Evolutionary conservation across 1,140 invertebrate species (phyloP).

Genomic region (Dinothrombium tinctorium): DNA sequence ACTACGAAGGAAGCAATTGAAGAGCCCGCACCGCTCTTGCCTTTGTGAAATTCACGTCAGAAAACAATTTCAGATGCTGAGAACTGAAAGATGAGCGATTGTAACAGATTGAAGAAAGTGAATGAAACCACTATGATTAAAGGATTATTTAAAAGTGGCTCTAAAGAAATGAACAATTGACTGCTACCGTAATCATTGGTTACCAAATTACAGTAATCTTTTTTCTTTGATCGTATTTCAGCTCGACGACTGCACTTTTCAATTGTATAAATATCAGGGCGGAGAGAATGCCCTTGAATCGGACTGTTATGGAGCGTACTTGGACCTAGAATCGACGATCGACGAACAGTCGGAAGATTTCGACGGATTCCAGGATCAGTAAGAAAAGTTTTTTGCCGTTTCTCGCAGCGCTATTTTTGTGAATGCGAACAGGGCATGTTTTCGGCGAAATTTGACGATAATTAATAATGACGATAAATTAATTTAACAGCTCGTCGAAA

Average conservation of each 20-base stretch:
- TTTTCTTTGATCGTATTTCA: conserved; percentile 23
- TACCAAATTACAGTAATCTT: background rate
- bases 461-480: no score
- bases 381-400: conserved; percentile 25
- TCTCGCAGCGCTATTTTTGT: background rate
- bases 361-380: conserved; percentile 81
- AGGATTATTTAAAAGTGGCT: no score
- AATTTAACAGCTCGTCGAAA: no score
- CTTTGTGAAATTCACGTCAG: no score
- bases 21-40: no score
- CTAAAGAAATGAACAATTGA: background rate
- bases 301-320: conserved; percentile 70
- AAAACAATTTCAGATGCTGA: no score
- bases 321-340: conserved; percentile 81
- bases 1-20: no score
- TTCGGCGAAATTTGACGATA: no score
- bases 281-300: conserved; percentile 25
- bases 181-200: background rate
- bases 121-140: no score
- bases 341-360: conserved; percentile 86
- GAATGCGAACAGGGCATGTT: no score
- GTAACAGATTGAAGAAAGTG: no score
- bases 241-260: conserved; percentile 85
- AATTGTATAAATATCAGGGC: conserved; percentile 58
- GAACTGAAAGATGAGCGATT: no score